phyloP scores from a whole-genome alignment of 2,888 invertebrate genomes.

The Melipona bicolor region DNA sequence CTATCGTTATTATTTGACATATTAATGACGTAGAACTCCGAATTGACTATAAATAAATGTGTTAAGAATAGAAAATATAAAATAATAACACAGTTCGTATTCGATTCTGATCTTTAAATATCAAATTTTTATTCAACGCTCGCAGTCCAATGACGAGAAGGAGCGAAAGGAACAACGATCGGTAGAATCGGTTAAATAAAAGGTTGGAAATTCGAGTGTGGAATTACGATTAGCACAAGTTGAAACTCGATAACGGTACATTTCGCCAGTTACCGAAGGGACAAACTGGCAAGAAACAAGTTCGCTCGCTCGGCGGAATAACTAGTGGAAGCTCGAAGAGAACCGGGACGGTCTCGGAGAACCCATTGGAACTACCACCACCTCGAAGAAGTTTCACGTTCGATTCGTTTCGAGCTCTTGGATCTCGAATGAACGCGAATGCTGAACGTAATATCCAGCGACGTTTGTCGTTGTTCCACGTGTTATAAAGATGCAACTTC shows the following conservation, averaged over 20 bases:
- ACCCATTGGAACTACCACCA: background rate
- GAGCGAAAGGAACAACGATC: too few relatives aligned
- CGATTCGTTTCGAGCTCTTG: background rate
- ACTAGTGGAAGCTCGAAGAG: background rate
- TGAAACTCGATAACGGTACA: slow-evolving; percentile 2
- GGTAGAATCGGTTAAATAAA: background rate
- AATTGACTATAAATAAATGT: too few relatives aligned
- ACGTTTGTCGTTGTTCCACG: background rate
- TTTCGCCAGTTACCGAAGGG: slow-evolving; percentile 1
- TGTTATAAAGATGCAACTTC: background rate
- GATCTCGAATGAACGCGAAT: background rate
- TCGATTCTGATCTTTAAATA: too few relatives aligned
- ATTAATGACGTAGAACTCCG: too few relatives aligned
- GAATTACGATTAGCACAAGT: background rate
- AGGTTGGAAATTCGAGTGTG: background rate
- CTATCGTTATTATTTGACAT: too few relatives aligned
- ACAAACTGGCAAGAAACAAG: slow-evolving; percentile 16
- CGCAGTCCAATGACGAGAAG: too few relatives aligned
- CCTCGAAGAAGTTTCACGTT: background rate
- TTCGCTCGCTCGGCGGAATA: slow-evolving; percentile 3
- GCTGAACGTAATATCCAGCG: background rate
- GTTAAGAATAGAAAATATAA: too few relatives aligned
- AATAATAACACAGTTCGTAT: too few relatives aligned
- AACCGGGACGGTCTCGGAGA: background rate
- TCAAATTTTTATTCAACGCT: too few relatives aligned